A percentile compares a stretch with the other conserved stretches of the same genome.
phyloP scores from a whole-genome alignment of 2,797 vertebrate genomes.

The Rhynchotus rufescens region DNA sequence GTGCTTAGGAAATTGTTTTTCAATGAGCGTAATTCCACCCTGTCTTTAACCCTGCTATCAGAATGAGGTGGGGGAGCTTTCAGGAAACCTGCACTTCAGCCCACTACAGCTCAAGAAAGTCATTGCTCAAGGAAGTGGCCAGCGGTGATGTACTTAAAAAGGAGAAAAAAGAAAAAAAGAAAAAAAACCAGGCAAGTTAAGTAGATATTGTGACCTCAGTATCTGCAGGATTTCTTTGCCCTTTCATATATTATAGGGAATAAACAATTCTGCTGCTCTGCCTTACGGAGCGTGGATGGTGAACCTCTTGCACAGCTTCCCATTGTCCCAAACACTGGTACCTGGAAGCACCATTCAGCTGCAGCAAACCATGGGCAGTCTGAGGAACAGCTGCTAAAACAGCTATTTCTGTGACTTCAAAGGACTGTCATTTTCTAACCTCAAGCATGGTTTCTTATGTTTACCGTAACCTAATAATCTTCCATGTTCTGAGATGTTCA shows the following conservation, averaged over 20 bases:
- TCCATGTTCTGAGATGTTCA: neutral
- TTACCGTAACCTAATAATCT: too few relatives aligned
- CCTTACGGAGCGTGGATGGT: accelerated
- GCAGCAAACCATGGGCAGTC: accelerated
- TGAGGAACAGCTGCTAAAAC: too few relatives aligned
- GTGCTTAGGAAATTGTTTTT: neutral
- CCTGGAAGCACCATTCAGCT: neutral
- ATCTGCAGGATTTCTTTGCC: neutral
- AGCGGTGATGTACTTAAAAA: neutral
- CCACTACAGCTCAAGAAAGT: accelerated
- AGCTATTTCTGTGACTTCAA: too few relatives aligned
- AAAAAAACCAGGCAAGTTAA: neutral
- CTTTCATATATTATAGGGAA: neutral
- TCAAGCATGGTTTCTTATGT: too few relatives aligned
- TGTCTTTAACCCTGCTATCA: neutral
- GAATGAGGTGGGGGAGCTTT: neutral
- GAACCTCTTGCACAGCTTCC: neutral
- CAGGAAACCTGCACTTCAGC: neutral
- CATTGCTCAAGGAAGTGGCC: neutral
- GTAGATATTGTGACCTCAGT: neutral
- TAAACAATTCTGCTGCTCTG: neutral
- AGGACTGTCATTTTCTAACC: neutral
- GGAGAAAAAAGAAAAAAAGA: neutral
- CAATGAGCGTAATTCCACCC: neutral
- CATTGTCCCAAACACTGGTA: accelerated